Percentiles rank a stretch among this genome's conserved stretches.
phyloP scores from a whole-genome alignment of 2,113 vertebrate genomes.

The Chitala chitala region DNA sequence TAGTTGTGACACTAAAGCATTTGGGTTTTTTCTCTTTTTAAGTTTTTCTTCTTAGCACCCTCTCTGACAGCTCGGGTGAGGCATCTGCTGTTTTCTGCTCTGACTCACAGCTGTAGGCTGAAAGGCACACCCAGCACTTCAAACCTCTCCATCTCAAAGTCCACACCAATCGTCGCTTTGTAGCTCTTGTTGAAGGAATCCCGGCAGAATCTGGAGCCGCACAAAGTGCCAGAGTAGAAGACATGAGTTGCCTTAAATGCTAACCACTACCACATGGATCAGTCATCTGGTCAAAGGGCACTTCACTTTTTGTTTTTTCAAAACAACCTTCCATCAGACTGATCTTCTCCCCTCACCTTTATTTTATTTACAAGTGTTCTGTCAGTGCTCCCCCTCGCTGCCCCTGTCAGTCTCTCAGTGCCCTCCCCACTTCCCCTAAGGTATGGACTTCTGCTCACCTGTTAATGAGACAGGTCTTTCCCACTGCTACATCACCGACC shows the following conservation, averaged over 20 bases:
- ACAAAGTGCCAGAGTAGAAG: background rate
- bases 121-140: slow-evolving; percentile 92
- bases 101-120: slow-evolving; percentile 90
- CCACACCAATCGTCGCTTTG: slow-evolving; percentile 94
- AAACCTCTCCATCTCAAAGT: slow-evolving; percentile 98
- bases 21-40: no score
- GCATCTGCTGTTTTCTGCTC: no score
- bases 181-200: slow-evolving; percentile 95
- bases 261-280: background rate
- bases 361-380: background rate
- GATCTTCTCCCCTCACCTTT: background rate
- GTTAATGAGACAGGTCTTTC: slow-evolving; percentile 94
- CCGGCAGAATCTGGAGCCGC: slow-evolving; percentile 81
- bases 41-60: no score
- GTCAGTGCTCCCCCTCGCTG: background rate
- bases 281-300: background rate
- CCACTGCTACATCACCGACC: slow-evolving; percentile 90
- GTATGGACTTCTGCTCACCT: slow-evolving; percentile 72
- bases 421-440: background rate
- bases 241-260: background rate
- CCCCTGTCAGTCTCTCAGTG: background rate
- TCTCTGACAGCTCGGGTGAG: no score
- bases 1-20: no score
- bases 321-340: background rate
- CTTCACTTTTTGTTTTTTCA: background rate